Percentiles rank a stretch among this genome's conserved stretches.
phyloP scores from a whole-genome alignment of 2,113 vertebrate genomes.

The Osmerus mordax region DNA sequence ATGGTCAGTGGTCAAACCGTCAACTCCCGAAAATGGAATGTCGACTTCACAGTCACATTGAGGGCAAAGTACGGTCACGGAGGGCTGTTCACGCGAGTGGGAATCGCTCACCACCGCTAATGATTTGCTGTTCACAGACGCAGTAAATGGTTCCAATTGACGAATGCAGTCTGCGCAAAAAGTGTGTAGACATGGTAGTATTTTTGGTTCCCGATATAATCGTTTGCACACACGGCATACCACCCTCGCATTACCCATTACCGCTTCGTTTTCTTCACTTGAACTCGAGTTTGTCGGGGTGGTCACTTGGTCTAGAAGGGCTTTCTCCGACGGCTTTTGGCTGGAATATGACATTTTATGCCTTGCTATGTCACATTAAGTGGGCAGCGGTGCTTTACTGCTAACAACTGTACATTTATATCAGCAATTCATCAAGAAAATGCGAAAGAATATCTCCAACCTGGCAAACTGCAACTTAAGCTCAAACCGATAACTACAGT shows the following conservation, averaged over 20 bases:
- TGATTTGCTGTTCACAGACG: slow-evolving; percentile 34
- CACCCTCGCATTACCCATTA: slow-evolving; percentile 49
- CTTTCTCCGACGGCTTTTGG: not conserved
- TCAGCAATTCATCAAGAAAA: not conserved
- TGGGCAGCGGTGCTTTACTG: not conserved
- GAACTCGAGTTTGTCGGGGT: not conserved
- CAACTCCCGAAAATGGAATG: slow-evolving; percentile 76
- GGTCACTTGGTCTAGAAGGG: slow-evolving; percentile 1
- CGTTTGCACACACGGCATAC: slow-evolving; percentile 73
- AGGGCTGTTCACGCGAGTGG: slow-evolving; percentile 10
- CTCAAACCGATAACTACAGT: too few species aligned
- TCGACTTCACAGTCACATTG: slow-evolving; percentile 84
- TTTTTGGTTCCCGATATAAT: slow-evolving; percentile 74
- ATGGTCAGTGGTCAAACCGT: slow-evolving; percentile 78
- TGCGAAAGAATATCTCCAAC: too few species aligned
- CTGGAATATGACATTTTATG: slow-evolving; percentile 43
- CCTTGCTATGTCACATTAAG: slow-evolving; percentile 14
- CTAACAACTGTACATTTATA: not conserved
- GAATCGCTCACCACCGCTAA: slow-evolving; percentile 33
- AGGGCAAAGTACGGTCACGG: slow-evolving; percentile 77
- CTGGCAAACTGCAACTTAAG: too few species aligned
- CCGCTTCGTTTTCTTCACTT: not conserved
- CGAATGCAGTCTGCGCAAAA: slow-evolving; percentile 81
- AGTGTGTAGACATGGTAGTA: slow-evolving; percentile 86
- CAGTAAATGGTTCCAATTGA: slow-evolving; percentile 73